Evolutionary conservation across 2,888 invertebrate genomes (phyloP).

Genomic region (Ceraclea dissimilis): DNA sequence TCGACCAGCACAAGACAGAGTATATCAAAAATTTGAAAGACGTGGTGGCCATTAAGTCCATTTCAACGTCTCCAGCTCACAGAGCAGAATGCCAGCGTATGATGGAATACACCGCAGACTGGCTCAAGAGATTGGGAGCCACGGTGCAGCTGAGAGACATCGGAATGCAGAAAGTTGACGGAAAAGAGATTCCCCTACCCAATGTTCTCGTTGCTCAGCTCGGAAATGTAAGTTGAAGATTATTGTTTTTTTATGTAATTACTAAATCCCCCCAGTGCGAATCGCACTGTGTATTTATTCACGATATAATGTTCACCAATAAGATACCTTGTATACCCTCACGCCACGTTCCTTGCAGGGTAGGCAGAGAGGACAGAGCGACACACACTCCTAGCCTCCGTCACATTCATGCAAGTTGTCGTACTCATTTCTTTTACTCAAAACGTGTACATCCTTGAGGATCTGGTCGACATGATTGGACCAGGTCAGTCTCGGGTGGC

Average conservation of each 20-base stretch:
- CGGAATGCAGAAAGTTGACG: constrained; percentile 70
- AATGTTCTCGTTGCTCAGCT: constrained; percentile 76
- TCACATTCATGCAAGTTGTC: too few species aligned
- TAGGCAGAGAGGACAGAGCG: too few species aligned
- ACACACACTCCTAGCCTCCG: too few species aligned
- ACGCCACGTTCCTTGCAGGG: too few species aligned
- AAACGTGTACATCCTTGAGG: too few species aligned
- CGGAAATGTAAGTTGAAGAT: constrained; percentile 52
- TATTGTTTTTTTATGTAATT: constrained; percentile 1
- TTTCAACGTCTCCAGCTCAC: constrained; percentile 84
- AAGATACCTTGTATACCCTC: too few species aligned
- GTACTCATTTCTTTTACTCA: too few species aligned
- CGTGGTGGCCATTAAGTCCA: constrained; percentile 88
- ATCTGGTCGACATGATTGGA: too few species aligned
- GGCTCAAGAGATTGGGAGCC: constrained; percentile 63
- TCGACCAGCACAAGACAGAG: constrained; percentile 67
- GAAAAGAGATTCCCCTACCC: constrained; percentile 67
- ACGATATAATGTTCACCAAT: too few species aligned
- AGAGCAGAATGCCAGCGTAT: constrained; percentile 75
- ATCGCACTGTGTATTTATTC: too few species aligned
- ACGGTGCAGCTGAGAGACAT: constrained; percentile 65
- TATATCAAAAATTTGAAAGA: constrained; percentile 76
- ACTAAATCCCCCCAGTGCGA: background rate
- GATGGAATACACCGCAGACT: constrained; percentile 74
- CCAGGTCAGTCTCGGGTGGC: too few species aligned